Base-by-base conservation (phyloP, 2,888 invertebrate species). In the Microctonus hyperodae region DNA sequence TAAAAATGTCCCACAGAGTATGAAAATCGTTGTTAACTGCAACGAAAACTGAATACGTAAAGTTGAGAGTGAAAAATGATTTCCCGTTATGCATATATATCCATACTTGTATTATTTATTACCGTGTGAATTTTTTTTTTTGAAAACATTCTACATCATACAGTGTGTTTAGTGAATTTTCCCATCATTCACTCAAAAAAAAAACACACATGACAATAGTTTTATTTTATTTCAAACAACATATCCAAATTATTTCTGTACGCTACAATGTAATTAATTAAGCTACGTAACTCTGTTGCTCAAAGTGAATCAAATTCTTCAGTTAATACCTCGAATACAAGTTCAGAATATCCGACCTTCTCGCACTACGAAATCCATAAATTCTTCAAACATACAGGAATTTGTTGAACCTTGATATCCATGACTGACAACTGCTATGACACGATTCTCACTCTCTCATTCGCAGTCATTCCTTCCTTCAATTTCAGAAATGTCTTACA, bases 31-130 rank as follows among this genome's bases (percentile, higher is more conserved):
- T 50, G 37, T 57, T 51, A 68, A 68, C 64, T 37, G 62, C 69
- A 70, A 56, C 59, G 67, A 67, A 64, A 66, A 67, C 70, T 69
- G 67, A 65, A 60, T 65, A 60, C 67, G 66, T 60, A 65, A 50
- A 65, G 62, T 44, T 67, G 66, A 65, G 31, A 66, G 72, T 71
- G 72, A 72, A 71, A 70, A 73, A 72, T 72, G 67, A 73, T 70
- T 56, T 44, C 66, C 10, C 10, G 1, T 10, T 35, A 10, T 35
- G 10, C 10, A 9, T 10, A 35, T 10, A 35, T 35, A 35, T 35
- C 10, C 35, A 35, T 9, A 10, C 10, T 9, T 35, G 10, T 28
- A 28, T 28, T 28, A 28, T 28, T 28, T 28, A 28, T 28, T 7
- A 28, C n/a, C 28, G 28, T 28, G 7, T 5, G 7, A 28, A 28